Base-by-base conservation (phyloP, 2,888 invertebrate species). In the Lapara coniferarum region DNA sequence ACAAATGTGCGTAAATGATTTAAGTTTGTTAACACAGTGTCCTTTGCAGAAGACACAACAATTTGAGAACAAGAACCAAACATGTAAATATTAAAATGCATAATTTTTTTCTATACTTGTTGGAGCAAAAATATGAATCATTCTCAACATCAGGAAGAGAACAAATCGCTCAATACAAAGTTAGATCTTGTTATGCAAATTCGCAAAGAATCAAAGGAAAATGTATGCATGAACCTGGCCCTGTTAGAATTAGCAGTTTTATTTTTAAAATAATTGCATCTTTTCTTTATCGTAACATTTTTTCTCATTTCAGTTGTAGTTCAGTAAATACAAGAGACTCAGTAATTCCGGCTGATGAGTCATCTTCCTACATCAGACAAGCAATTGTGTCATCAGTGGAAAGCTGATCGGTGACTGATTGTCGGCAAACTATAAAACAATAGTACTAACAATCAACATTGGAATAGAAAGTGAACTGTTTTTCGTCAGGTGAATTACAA, bases 1-100 rank as follows among this genome's bases (percentile, higher is more conserved):
- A 78, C 72, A 74, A 79, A 78, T 63, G 63, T 19, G 30, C 14
- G 16, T 25, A 19, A 63, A 49, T 49, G 46, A 46, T 46, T 10
- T 46, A 16, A 49, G 19, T 16, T 16, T 63, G 7, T 49, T 63
- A 12, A 63, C 44, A 44, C 14, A 25, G 25, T 16, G 46, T 46
- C n/a, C 10, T 16, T n/a, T n/a, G 5, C n/a, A 58, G 0, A 14
- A 0, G 10, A 16, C 10, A 59, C 46, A 46, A 4, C 10, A 10
- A 55, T 55, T 2, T 55, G 8, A 55, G 12, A 7, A 13, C n/a
- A 10, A 51, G n/a, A 53, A 55, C 19, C 10, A 55, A 55, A 19
- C 5, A n/a, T 25, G 25, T 55, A 37, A 37, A 37, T 10, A 55
- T 13, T 51, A 51, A 51, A 51, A 51, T 7, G 13, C 51, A 51